These are phyloP conservation scores for Eledone cirrhosa DNA, from an alignment of 2,888 invertebrate species.

Conservation along the genomic window DNA sequence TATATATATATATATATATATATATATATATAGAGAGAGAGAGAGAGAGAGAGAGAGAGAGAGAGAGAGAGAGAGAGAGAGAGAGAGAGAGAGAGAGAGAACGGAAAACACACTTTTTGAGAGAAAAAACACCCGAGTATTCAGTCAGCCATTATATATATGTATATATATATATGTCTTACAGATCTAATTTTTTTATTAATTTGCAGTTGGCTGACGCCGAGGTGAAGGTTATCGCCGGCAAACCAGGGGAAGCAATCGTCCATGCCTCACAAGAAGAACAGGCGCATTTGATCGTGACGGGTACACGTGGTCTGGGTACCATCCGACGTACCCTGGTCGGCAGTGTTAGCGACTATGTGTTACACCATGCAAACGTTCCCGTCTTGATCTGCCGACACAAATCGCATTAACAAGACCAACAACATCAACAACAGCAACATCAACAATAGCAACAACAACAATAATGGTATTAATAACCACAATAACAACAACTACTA, in stretches of 20 bases:
- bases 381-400: constrained; percentile 27
- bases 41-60: too few species aligned
- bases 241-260: constrained; percentile 22
- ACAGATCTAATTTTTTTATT: too few species aligned
- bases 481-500: too few species aligned
- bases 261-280: constrained; percentile 23
- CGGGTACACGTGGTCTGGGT: constrained; percentile 25
- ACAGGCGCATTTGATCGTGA: constrained; percentile 19
- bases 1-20: too few species aligned
- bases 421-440: not conserved
- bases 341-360: constrained; percentile 24
- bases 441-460: not conserved
- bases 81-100: too few species aligned
- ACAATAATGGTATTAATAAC: too few species aligned
- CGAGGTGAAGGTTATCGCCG: constrained; percentile 5
- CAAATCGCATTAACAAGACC: not conserved
- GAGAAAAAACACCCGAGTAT: too few species aligned
- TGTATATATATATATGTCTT: too few species aligned
- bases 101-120: too few species aligned
- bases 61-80: too few species aligned
- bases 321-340: constrained; percentile 23
- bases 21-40: too few species aligned
- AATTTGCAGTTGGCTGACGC: not conserved
- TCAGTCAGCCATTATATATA: too few species aligned
- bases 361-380: constrained; percentile 16